Percentiles rank a stretch among this genome's conserved stretches.
phyloP scores from a whole-genome alignment of 2,113 vertebrate species.

The Taxidea taxus region DNA sequence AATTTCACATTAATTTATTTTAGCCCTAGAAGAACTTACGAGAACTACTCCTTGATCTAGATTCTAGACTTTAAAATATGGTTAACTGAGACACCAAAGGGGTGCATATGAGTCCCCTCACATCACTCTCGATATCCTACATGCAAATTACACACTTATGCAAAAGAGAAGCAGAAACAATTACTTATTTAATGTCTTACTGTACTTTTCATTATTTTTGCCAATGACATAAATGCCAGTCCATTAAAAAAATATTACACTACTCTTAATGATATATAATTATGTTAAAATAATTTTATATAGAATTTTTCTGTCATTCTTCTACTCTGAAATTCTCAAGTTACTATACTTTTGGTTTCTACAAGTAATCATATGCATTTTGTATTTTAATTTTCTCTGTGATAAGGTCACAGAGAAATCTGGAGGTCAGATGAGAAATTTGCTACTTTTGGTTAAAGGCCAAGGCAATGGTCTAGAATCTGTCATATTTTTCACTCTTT shows the following conservation, averaged over 20 bases:
- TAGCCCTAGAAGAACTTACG: neutral
- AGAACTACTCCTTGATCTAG: neutral
- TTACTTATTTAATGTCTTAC: neutral
- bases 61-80: neutral
- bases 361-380: neutral
- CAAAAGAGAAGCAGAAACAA: neutral
- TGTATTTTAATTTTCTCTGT: neutral
- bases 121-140: neutral
- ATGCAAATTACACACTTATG: neutral
- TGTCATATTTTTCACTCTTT: neutral
- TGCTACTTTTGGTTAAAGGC: constrained; percentile 1
- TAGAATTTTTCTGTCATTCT: neutral
- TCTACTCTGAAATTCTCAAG: neutral
- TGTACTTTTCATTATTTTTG: neutral
- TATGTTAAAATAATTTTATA: constrained; percentile 7
- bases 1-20: neutral
- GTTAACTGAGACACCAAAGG: neutral
- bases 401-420: too few relatives aligned
- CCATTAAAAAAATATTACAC: neutral
- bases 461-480: neutral
- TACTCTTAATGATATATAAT: neutral
- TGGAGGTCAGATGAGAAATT: neutral
- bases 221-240: neutral
- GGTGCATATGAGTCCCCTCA: neutral
- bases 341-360: neutral